phyloP scores from a whole-genome alignment of 2,797 vertebrate species.

The Pipistrellus pygmaeus region DNA sequence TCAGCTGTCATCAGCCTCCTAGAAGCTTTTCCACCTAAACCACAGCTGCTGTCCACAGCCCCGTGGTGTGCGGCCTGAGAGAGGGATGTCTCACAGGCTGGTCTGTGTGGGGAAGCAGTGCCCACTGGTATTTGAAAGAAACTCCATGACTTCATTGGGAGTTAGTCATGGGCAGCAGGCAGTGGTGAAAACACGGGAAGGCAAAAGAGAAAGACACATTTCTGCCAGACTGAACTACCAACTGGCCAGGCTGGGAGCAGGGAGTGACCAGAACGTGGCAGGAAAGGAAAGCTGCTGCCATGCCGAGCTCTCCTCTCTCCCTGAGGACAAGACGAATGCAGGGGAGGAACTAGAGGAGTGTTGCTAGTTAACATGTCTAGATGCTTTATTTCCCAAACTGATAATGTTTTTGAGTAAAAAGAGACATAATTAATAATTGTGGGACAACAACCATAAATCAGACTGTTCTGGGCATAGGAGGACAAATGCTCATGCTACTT shows the following conservation, averaged over 20 bases:
- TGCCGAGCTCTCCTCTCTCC: neutral
- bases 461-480: neutral
- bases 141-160: slow-evolving; percentile 10
- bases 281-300: neutral
- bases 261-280: neutral
- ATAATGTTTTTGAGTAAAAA: slow-evolving; percentile 34
- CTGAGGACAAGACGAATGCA: neutral
- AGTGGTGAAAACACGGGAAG: neutral
- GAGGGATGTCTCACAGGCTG: neutral
- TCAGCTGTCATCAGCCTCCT: neutral
- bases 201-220: neutral
- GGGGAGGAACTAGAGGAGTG: neutral
- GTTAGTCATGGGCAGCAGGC: neutral
- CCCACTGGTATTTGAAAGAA: neutral
- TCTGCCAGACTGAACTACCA: neutral
- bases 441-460: neutral
- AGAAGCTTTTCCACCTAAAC: neutral
- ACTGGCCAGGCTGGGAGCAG: neutral
- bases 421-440: neutral
- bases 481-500: neutral
- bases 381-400: neutral
- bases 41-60: neutral
- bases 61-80: neutral
- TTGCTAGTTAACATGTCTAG: neutral
- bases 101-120: neutral